Percentiles rank a stretch among this genome's conserved stretches.
Conservation (phyloP, 1,140 invertebrate genomes). For the Drosophila neocordata region DNA sequence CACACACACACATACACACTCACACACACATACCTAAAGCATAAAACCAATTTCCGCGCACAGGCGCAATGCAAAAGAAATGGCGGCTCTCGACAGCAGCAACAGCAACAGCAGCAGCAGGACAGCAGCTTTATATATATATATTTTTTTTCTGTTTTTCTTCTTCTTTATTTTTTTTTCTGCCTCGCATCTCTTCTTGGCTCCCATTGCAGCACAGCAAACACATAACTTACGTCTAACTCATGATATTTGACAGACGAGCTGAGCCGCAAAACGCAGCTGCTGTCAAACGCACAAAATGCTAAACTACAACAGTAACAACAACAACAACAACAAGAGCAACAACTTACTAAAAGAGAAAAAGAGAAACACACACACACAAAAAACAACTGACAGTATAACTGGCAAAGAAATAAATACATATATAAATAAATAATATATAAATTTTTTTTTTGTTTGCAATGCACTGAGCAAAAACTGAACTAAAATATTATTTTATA, state of each 20-base stretch:
- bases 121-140: background rate
- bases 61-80: slow-evolving; percentile 75
- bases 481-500: background rate
- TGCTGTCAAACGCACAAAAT: slow-evolving; percentile 63
- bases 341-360: slow-evolving; percentile 37
- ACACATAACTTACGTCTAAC: slow-evolving; percentile 67
- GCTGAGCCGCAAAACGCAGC: slow-evolving; percentile 44
- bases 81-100: slow-evolving; percentile 53
- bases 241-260: slow-evolving; percentile 69
- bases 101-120: background rate
- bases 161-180: slow-evolving; percentile 6
- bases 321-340: slow-evolving; percentile 9
- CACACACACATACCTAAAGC: slow-evolving; percentile 17
- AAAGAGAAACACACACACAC: slow-evolving; percentile 14
- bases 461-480: slow-evolving; percentile 13
- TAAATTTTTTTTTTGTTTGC: slow-evolving; percentile 44
- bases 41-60: slow-evolving; percentile 50
- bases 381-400: slow-evolving; percentile 15
- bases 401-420: slow-evolving; percentile 60
- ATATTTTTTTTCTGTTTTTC: background rate
- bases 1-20: slow-evolving; percentile 30
- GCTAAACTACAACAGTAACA: slow-evolving; percentile 35
- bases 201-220: slow-evolving; percentile 12
- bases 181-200: slow-evolving; percentile 28
- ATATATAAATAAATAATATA: slow-evolving; percentile 63